These are phyloP conservation scores for Globodera rostochiensis DNA, from an alignment of 1,140 invertebrate genomes.

Conservation along the genomic window DNA sequence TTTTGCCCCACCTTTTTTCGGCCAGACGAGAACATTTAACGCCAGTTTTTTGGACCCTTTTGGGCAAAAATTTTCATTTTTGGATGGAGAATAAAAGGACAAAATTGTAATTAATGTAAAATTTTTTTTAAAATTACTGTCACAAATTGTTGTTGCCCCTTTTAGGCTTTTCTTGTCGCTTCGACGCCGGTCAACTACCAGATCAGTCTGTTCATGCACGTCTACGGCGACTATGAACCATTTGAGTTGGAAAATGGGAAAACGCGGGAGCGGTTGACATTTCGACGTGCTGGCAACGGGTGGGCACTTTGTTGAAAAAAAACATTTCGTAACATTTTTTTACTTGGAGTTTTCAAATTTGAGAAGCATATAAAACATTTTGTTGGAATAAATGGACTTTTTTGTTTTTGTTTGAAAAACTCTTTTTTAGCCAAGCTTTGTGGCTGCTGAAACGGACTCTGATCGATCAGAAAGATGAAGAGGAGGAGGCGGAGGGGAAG, in stretches of 20 bases:
- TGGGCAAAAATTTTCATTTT: too few species aligned
- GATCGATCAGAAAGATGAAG: conserved; percentile 74
- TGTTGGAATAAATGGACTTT: too few species aligned
- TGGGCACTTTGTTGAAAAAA: background rate
- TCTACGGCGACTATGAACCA: background rate
- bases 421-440: background rate
- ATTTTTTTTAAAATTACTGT: too few species aligned
- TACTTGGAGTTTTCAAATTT: too few species aligned
- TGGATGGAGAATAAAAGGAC: too few species aligned
- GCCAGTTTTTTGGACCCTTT: too few species aligned
- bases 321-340: too few species aligned
- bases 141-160: background rate
- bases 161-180: background rate
- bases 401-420: too few species aligned
- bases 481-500: conserved; percentile 97
- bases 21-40: too few species aligned
- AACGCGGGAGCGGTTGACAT: background rate
- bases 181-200: background rate
- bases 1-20: background rate
- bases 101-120: too few species aligned
- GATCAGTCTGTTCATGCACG: background rate
- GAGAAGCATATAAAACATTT: too few species aligned
- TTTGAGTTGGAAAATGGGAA: background rate
- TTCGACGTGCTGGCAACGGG: background rate
- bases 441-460: background rate